Base-by-base conservation (phyloP, 2,797 vertebrate species). In the Streptopelia turtur region DNA sequence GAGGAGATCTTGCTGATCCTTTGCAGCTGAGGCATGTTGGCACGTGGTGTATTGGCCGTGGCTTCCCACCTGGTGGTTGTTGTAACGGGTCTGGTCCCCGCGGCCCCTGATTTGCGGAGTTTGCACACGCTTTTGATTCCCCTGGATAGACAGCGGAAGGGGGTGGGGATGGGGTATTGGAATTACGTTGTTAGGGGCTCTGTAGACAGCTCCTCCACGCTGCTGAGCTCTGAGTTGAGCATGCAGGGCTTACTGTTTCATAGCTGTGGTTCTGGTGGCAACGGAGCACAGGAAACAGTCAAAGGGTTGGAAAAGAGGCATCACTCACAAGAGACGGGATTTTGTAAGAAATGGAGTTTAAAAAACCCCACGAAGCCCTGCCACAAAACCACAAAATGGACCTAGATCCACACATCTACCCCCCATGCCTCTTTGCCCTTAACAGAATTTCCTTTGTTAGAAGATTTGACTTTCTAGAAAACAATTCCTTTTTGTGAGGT, bases 401-500 rank as follows among this genome's bases (percentile, higher is more conserved):
- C 63, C 94, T 93, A 88, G 89, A 88, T 79, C 89, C 78, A 83
- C 70, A 64, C 63, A 57, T 85, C 78, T 81, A 16, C 76, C 90
- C 84, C 89, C 88, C 63, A 25, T 28, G 79, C 81, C 93, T 95
- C 93, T 87, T 93, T 76, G 90, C 94, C 82, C 81, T 81, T 68
- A 74, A 74, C 60, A 91, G 90, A 81, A 70, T 87, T 93, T 92
- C 91, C 91, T 96, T 96, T 90, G 82, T 95, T 95, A 94, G 90
- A 89, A 91, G 91, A 93, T 79, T 92, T 95, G 92, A 92, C 93
- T 72, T 95, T 90, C 88, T 98, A 97, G 92, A 93, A 89, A 91
- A 95, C 92, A 82, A 68, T 18, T 86, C 65, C 96, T 87, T 93
- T 97, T 96, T 95, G 96, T 97, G 97, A 96, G 83, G 92, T 97